A percentile compares a stretch with the other conserved stretches of the same genome.
phyloP scores from a whole-genome alignment of 2,888 invertebrate species.

The Ethmia dodecea region DNA sequence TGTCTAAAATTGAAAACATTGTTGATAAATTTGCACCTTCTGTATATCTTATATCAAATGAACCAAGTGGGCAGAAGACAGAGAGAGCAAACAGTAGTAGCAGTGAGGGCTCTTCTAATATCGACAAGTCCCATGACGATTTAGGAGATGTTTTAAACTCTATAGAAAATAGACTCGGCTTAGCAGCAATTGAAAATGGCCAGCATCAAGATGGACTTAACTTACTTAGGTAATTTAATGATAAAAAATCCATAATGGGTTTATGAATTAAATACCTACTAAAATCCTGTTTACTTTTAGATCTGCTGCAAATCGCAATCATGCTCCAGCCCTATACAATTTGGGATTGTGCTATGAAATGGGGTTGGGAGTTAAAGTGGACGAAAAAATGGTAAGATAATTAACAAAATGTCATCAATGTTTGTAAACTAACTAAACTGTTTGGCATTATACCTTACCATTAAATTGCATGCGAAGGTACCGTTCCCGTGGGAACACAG shows the following conservation, averaged over 20 bases:
- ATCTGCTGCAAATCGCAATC: slow-evolving; percentile 76
- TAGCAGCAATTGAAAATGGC: slow-evolving; percentile 77
- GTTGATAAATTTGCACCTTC: slow-evolving; percentile 41
- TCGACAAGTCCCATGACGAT: slow-evolving; percentile 46
- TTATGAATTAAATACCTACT: too few species aligned
- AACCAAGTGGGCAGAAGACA: slow-evolving; percentile 29
- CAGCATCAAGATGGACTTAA: slow-evolving; percentile 73
- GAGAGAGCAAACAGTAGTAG: slow-evolving; percentile 19
- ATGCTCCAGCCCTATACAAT: slow-evolving; percentile 81
- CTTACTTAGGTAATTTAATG: slow-evolving; percentile 61
- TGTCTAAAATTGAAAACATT: slow-evolving; percentile 38
- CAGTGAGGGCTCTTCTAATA: slow-evolving; percentile 22
- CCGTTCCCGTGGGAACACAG: too few species aligned
- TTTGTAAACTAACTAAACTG: too few species aligned
- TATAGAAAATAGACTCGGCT: slow-evolving; percentile 78
- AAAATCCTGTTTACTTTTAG: slow-evolving; percentile 39
- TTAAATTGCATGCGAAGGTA: too few species aligned
- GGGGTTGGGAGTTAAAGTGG: slow-evolving; percentile 79
- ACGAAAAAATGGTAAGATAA: slow-evolving; percentile 78
- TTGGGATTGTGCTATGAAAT: slow-evolving; percentile 83
- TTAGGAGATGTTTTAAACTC: slow-evolving; percentile 76
- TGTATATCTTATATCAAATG: slow-evolving; percentile 61
- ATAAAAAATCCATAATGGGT: too few species aligned
- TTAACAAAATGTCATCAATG: too few species aligned
- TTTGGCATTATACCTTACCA: too few species aligned